Conservation (phyloP, 2,797 vertebrate species). For the Chloroceryle amazona region DNA sequence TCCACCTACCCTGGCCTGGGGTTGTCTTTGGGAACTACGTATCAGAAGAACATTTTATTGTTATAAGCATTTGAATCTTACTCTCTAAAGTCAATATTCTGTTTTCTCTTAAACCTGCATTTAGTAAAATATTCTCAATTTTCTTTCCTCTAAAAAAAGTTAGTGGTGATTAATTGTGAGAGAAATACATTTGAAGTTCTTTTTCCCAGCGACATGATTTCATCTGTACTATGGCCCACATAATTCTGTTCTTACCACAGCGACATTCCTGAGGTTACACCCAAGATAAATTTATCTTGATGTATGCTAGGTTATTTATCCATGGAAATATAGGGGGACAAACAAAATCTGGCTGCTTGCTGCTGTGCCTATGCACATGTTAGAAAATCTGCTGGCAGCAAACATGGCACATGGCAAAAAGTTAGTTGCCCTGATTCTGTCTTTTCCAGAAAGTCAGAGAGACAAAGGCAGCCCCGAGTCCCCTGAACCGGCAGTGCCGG, state of each 20-base stretch:
- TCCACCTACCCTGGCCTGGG: conserved; percentile 12
- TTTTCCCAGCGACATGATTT: neutral
- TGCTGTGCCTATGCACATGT: neutral
- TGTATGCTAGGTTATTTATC: neutral
- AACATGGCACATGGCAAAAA: neutral
- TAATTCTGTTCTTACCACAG: neutral
- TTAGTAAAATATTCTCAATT: neutral
- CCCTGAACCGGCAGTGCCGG: fast-evolving
- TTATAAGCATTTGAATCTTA: conserved; percentile 37
- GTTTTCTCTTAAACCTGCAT: neutral
- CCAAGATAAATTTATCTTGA: conserved; percentile 29
- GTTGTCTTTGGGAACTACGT: neutral
- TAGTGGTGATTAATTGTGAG: neutral
- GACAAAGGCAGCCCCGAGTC: fast-evolving
- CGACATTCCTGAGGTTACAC: neutral
- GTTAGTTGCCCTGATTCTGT: conserved; percentile 65
- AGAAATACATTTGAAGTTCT: neutral
- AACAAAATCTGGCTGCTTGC: neutral
- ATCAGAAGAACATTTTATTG: neutral
- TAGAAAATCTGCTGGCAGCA: conserved; percentile 56
- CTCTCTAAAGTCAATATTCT: neutral
- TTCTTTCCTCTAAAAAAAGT: neutral
- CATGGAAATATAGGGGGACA: neutral
- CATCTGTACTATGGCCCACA: neutral
- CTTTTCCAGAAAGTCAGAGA: conserved; percentile 45